A percentile compares a stretch with the other conserved stretches of the same genome.
These are phyloP conservation scores for Callionymus lyra DNA, from an alignment of 2,113 vertebrate genomes.

Conservation along the genomic window DNA sequence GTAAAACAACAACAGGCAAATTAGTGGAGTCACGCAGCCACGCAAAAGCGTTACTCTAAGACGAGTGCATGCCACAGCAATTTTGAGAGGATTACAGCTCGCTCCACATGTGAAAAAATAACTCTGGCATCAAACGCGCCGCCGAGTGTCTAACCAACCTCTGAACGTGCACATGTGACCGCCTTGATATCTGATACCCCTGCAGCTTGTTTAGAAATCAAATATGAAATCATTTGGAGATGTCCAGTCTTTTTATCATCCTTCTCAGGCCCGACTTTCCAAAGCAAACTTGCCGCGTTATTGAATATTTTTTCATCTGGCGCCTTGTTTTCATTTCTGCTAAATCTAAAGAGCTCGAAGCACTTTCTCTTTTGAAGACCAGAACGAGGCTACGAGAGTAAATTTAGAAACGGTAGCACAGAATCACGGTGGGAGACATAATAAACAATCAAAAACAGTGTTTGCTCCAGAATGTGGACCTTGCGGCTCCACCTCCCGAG, in stretches of 20 bases:
- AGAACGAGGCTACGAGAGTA: conserved; percentile 2
- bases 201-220: conserved; percentile 58
- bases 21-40: conserved; percentile 49
- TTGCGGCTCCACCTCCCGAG: conserved; percentile 25
- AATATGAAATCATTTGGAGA: conserved; percentile 55
- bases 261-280: conserved; percentile 29
- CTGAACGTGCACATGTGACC: conserved; percentile 43
- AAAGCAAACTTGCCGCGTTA: conserved; percentile 37
- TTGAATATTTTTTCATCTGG: conserved; percentile 25
- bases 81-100: conserved; percentile 53
- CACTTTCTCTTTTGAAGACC: conserved; percentile 9
- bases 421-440: not conserved
- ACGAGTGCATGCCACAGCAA: conserved; percentile 43
- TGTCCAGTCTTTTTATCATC: conserved; percentile 43
- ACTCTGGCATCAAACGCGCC: conserved; percentile 50
- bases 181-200: conserved; percentile 43
- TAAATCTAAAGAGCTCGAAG: conserved; percentile 5
- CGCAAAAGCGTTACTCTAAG: conserved; percentile 27
- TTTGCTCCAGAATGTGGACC: conserved; percentile 14
- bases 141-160: conserved; percentile 36
- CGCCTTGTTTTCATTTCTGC: conserved; percentile 28
- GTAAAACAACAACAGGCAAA: conserved; percentile 58
- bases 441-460: conserved; percentile 12
- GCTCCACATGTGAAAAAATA: conserved; percentile 45
- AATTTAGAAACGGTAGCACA: conserved; percentile 14